Percentiles rank a stretch among this genome's conserved stretches.
phyloP scores from a whole-genome alignment of 2,797 vertebrate species.

The Anisognathus igniventris region DNA sequence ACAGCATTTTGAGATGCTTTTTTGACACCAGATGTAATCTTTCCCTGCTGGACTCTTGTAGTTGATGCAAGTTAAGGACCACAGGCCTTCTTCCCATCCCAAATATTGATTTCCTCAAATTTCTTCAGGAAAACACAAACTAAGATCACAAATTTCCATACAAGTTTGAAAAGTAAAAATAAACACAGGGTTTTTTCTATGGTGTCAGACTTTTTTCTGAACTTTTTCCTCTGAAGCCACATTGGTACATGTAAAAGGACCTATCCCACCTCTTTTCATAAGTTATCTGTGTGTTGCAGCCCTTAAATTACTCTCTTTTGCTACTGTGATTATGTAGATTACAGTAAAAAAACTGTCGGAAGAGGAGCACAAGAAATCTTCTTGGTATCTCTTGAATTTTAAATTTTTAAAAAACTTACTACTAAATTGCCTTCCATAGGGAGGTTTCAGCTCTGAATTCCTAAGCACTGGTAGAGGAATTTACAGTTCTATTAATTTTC shows the following conservation, averaged over 20 bases:
- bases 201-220: neutral
- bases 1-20: neutral
- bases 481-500: slow-evolving; percentile 3
- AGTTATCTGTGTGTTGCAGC: neutral
- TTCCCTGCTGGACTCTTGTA: neutral
- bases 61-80: neutral
- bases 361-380: neutral
- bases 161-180: neutral
- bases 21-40: neutral
- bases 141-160: neutral
- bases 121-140: neutral
- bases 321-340: neutral
- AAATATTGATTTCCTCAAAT: neutral
- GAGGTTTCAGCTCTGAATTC: neutral
- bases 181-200: neutral
- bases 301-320: neutral
- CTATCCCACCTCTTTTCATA: neutral
- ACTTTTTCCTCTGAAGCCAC: neutral
- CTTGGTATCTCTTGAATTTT: neutral
- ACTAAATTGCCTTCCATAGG: slow-evolving; percentile 25
- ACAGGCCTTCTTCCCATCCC: neutral
- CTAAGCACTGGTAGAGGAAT: neutral
- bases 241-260: neutral
- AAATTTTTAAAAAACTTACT: neutral
- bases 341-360: slow-evolving; percentile 9